Percentiles rank a stretch among this genome's conserved stretches.
phyloP scores from a whole-genome alignment of 2,113 vertebrate species.

The Cyprinus carpio region DNA sequence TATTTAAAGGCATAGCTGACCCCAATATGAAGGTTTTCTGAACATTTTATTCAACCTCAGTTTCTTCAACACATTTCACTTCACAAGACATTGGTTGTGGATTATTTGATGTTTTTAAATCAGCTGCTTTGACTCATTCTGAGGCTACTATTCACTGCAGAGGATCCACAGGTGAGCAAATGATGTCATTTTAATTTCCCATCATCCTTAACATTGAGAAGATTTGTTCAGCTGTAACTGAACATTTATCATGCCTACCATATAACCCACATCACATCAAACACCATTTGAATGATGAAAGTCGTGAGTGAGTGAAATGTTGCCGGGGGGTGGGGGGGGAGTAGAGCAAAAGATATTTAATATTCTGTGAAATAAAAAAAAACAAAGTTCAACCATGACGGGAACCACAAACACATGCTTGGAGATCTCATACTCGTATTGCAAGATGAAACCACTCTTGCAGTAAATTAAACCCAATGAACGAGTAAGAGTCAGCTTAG shows the following conservation, averaged over 20 bases:
- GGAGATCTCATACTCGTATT: neutral
- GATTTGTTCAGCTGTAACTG: neutral
- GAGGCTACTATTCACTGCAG: too few species aligned
- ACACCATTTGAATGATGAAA: neutral
- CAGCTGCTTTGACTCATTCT: too few species aligned
- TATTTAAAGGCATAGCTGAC: neutral
- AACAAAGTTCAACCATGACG: neutral
- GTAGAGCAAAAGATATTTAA: too few species aligned
- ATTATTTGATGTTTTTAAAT: neutral
- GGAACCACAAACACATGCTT: neutral
- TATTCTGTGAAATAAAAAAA: neutral
- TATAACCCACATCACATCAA: neutral
- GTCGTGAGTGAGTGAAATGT: neutral
- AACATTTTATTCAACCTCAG: neutral
- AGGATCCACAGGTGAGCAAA: neutral
- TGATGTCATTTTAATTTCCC: neutral
- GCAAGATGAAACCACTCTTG: neutral
- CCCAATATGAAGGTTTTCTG: too few species aligned
- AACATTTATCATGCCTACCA: neutral
- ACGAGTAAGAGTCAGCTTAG: conserved; percentile 51
- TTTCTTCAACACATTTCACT: too few species aligned
- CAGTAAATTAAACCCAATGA: neutral
- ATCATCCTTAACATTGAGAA: neutral
- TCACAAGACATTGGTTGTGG: neutral
- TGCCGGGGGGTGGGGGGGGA: too few species aligned